A percentile compares a stretch with the other conserved stretches of the same genome.
phyloP scores from a whole-genome alignment of 2,888 invertebrate genomes.

The Hydraecia micacea region DNA sequence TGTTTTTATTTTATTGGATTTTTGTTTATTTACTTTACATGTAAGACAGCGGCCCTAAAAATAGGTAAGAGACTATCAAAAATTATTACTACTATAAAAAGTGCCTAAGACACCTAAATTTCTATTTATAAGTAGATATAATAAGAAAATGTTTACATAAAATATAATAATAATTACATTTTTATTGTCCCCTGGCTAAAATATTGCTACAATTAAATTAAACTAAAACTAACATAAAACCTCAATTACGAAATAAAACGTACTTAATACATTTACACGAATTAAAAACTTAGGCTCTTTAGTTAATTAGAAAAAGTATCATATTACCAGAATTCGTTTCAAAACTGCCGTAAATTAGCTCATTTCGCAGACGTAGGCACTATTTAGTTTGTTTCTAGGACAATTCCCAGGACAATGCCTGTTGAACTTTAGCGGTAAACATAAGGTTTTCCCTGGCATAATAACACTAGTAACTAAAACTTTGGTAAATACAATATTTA shows the following conservation, averaged over 20 bases:
- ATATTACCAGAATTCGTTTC: slow-evolving; percentile 13
- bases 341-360: slow-evolving; percentile 40
- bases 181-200: not conserved
- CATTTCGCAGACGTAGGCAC: slow-evolving; percentile 32
- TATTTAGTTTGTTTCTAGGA: slow-evolving; percentile 36
- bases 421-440: slow-evolving; percentile 13
- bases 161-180: not conserved
- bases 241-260: slow-evolving; percentile 29
- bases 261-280: slow-evolving; percentile 22
- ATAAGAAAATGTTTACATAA: not conserved
- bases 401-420: slow-evolving; percentile 27
- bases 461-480: not conserved
- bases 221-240: slow-evolving; percentile 10
- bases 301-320: slow-evolving; percentile 47
- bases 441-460: not conserved
- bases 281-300: slow-evolving; percentile 37
- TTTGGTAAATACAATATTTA: not conserved
- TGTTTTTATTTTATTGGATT: too few relatives aligned
- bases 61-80: not conserved
- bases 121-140: too few relatives aligned
- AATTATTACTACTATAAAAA: too few relatives aligned
- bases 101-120: too few relatives aligned
- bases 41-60: not conserved
- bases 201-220: slow-evolving; percentile 7
- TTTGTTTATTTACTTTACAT: not conserved